Conservation (phyloP, 2,797 vertebrate genomes). For the Coregonus suidteri region DNA sequence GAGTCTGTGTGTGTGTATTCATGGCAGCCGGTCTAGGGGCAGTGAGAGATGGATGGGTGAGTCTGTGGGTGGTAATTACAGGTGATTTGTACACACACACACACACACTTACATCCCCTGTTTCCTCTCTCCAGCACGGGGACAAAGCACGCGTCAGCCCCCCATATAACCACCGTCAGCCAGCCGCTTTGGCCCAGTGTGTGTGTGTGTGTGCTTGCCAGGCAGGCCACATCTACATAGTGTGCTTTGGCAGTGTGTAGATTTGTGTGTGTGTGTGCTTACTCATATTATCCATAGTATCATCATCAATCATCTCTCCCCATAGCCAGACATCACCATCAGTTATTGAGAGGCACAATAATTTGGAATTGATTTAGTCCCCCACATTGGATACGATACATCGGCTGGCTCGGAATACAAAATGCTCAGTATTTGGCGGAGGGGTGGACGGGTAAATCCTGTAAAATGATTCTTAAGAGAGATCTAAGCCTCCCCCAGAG, state of each 20-base stretch:
- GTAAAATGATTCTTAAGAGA: neutral
- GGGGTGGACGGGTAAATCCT: neutral
- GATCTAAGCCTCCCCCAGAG: neutral
- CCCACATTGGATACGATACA: constrained; percentile 24
- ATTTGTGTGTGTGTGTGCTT: constrained; percentile 41
- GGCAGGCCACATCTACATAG: neutral
- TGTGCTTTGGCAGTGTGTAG: constrained; percentile 31
- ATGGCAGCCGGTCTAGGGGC: constrained; percentile 22
- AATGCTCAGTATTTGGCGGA: constrained; percentile 10
- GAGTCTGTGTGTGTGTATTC: neutral
- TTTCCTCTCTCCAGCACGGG: neutral
- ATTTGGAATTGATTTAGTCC: constrained; percentile 77
- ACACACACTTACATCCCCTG: constrained; percentile 10
- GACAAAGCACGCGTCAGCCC: neutral
- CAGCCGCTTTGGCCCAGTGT: neutral
- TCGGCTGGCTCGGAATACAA: constrained; percentile 24
- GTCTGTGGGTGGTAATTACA: constrained; percentile 49
- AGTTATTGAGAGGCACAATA: constrained; percentile 76
- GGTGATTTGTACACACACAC: constrained; percentile 47
- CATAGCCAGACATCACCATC: constrained; percentile 68
- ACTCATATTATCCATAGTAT: constrained; percentile 73
- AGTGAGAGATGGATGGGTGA: constrained; percentile 45
- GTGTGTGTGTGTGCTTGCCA: neutral
- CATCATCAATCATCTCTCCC: constrained; percentile 74
- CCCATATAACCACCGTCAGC: neutral